Percentiles rank a stretch among this genome's conserved stretches.
Evolutionary conservation across 1,140 invertebrate genomes (phyloP).

Genomic region (Goniozus legneri): DNA sequence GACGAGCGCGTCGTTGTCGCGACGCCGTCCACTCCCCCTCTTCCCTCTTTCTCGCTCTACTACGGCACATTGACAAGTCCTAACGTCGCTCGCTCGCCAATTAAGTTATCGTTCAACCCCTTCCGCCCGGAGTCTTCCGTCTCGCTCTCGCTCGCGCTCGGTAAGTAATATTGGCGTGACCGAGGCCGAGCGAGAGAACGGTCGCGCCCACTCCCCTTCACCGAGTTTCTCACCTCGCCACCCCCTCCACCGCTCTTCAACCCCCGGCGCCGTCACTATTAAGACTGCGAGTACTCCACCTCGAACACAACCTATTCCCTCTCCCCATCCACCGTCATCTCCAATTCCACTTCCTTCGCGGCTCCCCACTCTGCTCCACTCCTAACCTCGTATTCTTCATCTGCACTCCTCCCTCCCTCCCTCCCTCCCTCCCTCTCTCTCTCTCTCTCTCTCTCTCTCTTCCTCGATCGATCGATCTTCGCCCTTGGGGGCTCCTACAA

Average conservation of each 20-base stretch:
- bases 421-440: conserved; percentile 4
- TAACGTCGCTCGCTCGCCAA: conserved; percentile 31
- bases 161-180: conserved; percentile 39
- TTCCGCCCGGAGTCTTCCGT: too few species aligned
- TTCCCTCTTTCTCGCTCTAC: too few species aligned
- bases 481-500: conserved; percentile 31
- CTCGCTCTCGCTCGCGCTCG: too few species aligned
- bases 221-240: conserved; percentile 14
- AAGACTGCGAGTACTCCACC: conserved; percentile 32
- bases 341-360: background rate
- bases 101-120: conserved; percentile 37
- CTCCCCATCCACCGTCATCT: conserved; percentile 9
- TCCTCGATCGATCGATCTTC: conserved; percentile 30
- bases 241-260: conserved; percentile 6
- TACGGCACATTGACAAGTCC: conserved; percentile 5
- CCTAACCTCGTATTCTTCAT: conserved; percentile 2
- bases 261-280: conserved; percentile 26
- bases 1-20: too few species aligned
- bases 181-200: conserved; percentile 15
- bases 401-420: background rate
- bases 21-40: too few species aligned
- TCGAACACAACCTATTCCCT: conserved; percentile 20
- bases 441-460: conserved; percentile 3
- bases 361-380: conserved; percentile 8
- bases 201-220: background rate